Conservation (phyloP, 2,797 vertebrate genomes). For the Microctenopoma steveboyesi region DNA sequence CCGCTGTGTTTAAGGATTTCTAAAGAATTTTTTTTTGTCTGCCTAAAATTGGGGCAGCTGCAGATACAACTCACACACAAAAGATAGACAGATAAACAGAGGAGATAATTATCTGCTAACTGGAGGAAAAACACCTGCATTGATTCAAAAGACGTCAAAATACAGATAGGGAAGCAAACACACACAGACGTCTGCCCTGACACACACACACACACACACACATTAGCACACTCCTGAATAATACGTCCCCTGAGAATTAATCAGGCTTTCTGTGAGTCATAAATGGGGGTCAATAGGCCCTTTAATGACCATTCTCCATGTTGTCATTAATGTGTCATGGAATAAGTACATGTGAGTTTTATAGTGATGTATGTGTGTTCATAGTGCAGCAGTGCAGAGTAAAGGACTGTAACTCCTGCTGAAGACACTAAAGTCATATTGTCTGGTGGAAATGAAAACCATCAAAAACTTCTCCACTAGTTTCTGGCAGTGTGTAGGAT, state of each 20-base stretch:
- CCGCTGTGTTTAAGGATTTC: conserved; percentile 50
- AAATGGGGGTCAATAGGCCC: conserved; percentile 69
- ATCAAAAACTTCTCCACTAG: background rate
- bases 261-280: conserved; percentile 59
- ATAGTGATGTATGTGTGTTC: conserved; percentile 25
- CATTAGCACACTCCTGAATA: conserved; percentile 33
- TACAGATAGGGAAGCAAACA: conserved; percentile 29
- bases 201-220: conserved; percentile 23
- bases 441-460: background rate
- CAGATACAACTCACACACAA: conserved; percentile 18
- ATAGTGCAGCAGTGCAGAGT: background rate
- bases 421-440: background rate
- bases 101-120: conserved; percentile 42
- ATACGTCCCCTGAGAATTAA: conserved; percentile 64
- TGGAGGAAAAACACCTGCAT: conserved; percentile 24
- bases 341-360: conserved; percentile 37
- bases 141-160: conserved; percentile 41
- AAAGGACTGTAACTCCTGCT: background rate
- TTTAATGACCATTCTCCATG: conserved; percentile 63
- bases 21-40: conserved; percentile 15
- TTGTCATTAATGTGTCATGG: conserved; percentile 63
- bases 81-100: conserved; percentile 21
- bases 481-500: background rate
- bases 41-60: conserved; percentile 8
- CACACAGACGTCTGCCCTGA: conserved; percentile 27